Evolutionary conservation across 2,113 vertebrate genomes (phyloP).

Genomic region (Carassius gibelio): DNA sequence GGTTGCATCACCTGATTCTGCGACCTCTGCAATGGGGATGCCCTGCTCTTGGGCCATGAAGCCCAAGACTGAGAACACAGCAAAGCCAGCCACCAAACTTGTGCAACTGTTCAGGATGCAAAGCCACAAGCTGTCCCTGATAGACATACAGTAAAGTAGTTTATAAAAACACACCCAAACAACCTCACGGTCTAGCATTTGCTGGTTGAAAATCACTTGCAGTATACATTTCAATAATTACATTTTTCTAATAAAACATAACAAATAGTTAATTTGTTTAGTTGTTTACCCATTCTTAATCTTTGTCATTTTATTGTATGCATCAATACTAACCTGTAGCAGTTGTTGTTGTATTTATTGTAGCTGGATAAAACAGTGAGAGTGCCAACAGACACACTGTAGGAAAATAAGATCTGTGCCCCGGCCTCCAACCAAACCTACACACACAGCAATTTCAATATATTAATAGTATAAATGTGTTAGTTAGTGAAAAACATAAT

Average conservation of each 20-base stretch:
- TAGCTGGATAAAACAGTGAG: conserved; percentile 70
- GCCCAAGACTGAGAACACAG: conserved; percentile 78
- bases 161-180: neutral
- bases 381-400: conserved; percentile 67
- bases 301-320: neutral
- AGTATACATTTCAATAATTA: too few relatives aligned
- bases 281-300: too few relatives aligned
- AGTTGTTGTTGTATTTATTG: conserved; percentile 75
- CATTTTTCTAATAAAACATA: too few relatives aligned
- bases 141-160: neutral
- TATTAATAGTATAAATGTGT: too few relatives aligned
- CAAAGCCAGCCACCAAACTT: conserved; percentile 77
- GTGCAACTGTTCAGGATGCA: conserved; percentile 76
- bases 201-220: too few relatives aligned
- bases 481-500: too few relatives aligned
- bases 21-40: conserved; percentile 67
- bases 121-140: conserved; percentile 64
- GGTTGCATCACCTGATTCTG: conserved; percentile 72
- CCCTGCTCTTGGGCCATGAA: conserved; percentile 78
- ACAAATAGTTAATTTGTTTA: neutral
- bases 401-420: conserved; percentile 75
- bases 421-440: conserved; percentile 80
- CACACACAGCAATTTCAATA: neutral
- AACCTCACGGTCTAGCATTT: too few relatives aligned
- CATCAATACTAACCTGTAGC: conserved; percentile 67